phyloP scores from a whole-genome alignment of 2,797 vertebrate species.

The Decapterus maruadsi region DNA sequence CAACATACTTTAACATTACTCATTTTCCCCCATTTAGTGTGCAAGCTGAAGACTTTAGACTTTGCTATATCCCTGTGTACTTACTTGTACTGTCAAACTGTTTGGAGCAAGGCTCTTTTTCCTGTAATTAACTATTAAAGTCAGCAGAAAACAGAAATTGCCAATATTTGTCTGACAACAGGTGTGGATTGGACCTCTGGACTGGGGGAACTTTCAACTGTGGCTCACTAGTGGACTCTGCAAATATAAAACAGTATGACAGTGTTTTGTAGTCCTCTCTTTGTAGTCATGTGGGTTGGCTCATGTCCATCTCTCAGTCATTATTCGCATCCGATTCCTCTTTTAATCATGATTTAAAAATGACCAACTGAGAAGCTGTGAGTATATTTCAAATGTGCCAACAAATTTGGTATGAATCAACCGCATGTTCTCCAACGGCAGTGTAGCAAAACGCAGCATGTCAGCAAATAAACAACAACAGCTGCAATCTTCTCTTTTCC shows the following conservation, averaged over 20 bases:
- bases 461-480: conserved; percentile 10
- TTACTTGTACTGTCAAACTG: too few relatives aligned
- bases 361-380: not conserved
- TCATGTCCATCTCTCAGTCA: not conserved
- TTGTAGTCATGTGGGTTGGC: conserved; percentile 1
- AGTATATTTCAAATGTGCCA: not conserved
- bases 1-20: too few relatives aligned
- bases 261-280: not conserved
- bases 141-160: not conserved
- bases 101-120: too few relatives aligned
- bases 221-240: conserved; percentile 19
- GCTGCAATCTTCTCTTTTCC: not conserved
- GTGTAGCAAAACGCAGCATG: not conserved
- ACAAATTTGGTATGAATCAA: not conserved
- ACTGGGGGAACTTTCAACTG: conserved; percentile 23
- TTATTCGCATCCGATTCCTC: not conserved
- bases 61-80: not conserved
- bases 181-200: conserved; percentile 34
- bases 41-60: not conserved
- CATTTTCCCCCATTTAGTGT: not conserved
- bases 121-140: conserved; percentile 36
- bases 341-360: conserved; percentile 5
- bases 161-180: conserved; percentile 24
- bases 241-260: conserved; percentile 23
- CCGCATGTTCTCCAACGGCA: not conserved